Evolutionary conservation across 2,888 invertebrate species (phyloP).

Genomic region (Eurytoma californica): DNA sequence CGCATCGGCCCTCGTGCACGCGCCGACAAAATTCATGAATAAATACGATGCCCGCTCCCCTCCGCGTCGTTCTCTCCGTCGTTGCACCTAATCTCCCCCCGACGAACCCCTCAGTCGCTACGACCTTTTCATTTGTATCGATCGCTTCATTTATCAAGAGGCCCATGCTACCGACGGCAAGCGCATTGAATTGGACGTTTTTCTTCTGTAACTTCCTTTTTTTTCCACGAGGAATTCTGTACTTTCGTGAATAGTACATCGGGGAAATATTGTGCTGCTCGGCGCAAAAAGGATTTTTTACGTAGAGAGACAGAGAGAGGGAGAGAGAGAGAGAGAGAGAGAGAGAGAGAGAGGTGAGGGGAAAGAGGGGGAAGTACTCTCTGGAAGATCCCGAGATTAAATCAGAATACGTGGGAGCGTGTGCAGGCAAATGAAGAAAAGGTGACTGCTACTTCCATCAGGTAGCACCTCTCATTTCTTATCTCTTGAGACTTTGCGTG

Average conservation of each 20-base stretch:
- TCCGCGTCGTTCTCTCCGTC: background rate
- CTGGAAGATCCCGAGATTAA: constrained; percentile 30
- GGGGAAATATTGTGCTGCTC: too few relatives aligned
- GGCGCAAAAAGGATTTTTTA: background rate
- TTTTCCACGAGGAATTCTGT: too few relatives aligned
- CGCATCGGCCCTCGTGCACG: constrained; percentile 50
- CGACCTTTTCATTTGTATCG: background rate
- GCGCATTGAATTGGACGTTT: too few relatives aligned
- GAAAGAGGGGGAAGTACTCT: background rate
- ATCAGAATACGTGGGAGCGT: constrained; percentile 34
- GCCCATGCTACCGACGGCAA: too few relatives aligned
- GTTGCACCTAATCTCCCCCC: background rate
- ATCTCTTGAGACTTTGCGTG: constrained; percentile 18
- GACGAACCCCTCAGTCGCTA: background rate
- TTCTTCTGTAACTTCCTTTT: too few relatives aligned
- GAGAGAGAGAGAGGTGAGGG: background rate
- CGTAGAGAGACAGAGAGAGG: too few relatives aligned
- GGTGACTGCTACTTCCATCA: constrained; percentile 27
- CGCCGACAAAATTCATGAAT: constrained; percentile 52
- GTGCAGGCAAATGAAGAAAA: constrained; percentile 15
- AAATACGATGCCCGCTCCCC: constrained; percentile 33
- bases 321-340: too few relatives aligned
- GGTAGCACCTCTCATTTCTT: constrained; percentile 20
- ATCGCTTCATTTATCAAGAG: background rate
- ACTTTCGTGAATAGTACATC: too few relatives aligned